Evolutionary conservation across 2,113 vertebrate genomes (phyloP).

Genomic region (Rhinoptilus africanus): DNA sequence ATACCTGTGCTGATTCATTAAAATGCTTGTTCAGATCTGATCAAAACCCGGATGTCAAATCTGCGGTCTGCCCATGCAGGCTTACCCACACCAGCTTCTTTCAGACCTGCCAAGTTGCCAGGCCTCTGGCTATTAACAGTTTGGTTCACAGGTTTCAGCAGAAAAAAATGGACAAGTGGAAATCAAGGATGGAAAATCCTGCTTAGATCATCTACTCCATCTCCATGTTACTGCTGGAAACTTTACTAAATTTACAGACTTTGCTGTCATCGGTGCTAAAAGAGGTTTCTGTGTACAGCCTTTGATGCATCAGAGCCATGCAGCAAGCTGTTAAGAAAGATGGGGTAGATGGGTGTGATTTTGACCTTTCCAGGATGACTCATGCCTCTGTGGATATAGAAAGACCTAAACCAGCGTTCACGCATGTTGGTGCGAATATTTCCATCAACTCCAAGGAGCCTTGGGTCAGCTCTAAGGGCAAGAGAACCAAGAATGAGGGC

Average conservation of each 20-base stretch:
- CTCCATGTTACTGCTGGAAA: not conserved
- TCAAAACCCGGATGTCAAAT: constrained; percentile 40
- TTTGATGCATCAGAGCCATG: not conserved
- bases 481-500: not conserved
- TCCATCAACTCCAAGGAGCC: not conserved
- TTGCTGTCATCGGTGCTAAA: constrained; percentile 40
- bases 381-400: not conserved
- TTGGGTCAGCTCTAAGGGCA: not conserved
- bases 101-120: constrained; percentile 34
- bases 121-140: constrained; percentile 20
- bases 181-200: constrained; percentile 16
- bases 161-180: constrained; percentile 26
- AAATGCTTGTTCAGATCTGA: constrained; percentile 47
- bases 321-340: constrained; percentile 39
- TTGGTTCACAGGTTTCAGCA: constrained; percentile 14
- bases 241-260: constrained; percentile 39
- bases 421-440: not conserved
- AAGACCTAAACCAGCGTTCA: not conserved
- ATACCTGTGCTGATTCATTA: constrained; percentile 43
- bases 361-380: constrained; percentile 27
- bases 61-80: constrained; percentile 2
- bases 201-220: not conserved
- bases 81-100: constrained; percentile 2
- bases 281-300: not conserved
- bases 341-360: not conserved